A percentile compares a stretch with the other conserved stretches of the same genome.
Conservation (phyloP, 1,140 invertebrate species). For the Diploscapter pachys region DNA sequence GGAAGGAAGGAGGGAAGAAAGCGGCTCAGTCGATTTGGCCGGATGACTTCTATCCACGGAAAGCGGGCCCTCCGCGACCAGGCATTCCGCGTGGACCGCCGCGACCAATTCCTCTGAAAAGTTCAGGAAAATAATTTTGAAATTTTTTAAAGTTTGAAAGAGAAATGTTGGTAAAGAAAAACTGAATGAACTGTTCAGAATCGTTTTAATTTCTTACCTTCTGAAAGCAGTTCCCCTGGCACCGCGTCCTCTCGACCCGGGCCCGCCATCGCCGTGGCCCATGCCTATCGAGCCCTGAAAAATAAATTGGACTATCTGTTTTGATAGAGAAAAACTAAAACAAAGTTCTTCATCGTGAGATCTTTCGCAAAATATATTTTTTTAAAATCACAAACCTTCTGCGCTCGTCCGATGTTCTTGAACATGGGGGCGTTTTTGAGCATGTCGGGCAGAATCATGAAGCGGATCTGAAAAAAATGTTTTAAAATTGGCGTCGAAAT, state of each 20-base stretch:
- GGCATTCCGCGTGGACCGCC: conserved; percentile 42
- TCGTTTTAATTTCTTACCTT: background rate
- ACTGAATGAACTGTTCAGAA: background rate
- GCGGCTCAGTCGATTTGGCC: background rate
- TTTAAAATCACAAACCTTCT: conserved; percentile 30
- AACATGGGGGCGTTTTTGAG: conserved; percentile 99
- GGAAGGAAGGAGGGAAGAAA: background rate
- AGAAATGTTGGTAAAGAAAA: background rate
- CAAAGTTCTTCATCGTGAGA: background rate
- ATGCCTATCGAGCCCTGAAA: conserved; percentile 50
- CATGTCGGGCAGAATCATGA: conserved; percentile 99
- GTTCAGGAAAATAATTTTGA: background rate
- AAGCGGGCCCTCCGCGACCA: conserved; percentile 31
- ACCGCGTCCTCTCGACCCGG: conserved; percentile 35
- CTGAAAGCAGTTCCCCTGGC: conserved; percentile 49
- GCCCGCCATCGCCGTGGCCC: conserved; percentile 48
- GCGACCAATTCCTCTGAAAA: conserved; percentile 29
- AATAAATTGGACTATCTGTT: background rate
- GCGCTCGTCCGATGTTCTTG: conserved; percentile 72
- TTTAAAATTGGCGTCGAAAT: conserved; percentile 6
- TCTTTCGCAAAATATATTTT: background rate
- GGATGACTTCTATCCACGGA: conserved; percentile 14
- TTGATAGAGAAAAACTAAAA: background rate
- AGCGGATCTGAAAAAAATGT: conserved; percentile 76
- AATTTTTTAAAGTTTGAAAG: background rate